Evolutionary conservation across 2,113 vertebrate species (phyloP), one percentile per base, ranked within the genome.

Genomic region (Furnarius figulus): DNA sequence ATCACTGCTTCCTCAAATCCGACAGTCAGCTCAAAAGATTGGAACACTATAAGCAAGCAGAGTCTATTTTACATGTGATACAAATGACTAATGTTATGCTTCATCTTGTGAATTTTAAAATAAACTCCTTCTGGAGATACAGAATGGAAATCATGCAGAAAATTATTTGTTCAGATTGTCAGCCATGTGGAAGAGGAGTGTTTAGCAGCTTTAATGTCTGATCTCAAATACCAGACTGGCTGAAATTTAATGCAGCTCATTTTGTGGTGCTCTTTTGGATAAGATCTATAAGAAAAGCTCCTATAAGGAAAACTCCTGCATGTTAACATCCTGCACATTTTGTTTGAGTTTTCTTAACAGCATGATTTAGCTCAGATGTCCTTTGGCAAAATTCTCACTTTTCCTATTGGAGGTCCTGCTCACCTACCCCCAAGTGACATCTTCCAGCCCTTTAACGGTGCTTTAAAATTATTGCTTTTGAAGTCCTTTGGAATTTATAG

Each of bases 401-500:
- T 58, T 86, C 53, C 58, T 27, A 33, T 56, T 37, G 67, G 33
- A 24, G 27, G 20, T 59, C 63, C 83, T 75, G 59, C 47, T 77
- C 20, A n/a, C 24, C 83, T 72, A 40, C 8, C 9, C 31, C 35
- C 37, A 52, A 53, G 15, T 94, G 75, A 52, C 28, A 78, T 37
- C 61, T 84, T 93, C 68, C 68, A 84, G 21, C 21, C 9, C 35
- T 83, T 70, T 80, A 91, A 31, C 53, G 44, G 28, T 61, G 25
- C 56, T 63, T 93, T 66, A 25, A 14, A 77, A 58, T 49, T 78
- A 82, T 61, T 78, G 37, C 79, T 81, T 88, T 81, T 92, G 44
- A 94, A 87, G 37, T 47, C 21, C 40, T 61, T 77, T 78, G 76
- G 73, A 93, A 81, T 93, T 90, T 90, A 81, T 50, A 86, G 76